Evolutionary conservation across 2,113 vertebrate species (phyloP).

Genomic region (Dendropsophus ebraccatus): DNA sequence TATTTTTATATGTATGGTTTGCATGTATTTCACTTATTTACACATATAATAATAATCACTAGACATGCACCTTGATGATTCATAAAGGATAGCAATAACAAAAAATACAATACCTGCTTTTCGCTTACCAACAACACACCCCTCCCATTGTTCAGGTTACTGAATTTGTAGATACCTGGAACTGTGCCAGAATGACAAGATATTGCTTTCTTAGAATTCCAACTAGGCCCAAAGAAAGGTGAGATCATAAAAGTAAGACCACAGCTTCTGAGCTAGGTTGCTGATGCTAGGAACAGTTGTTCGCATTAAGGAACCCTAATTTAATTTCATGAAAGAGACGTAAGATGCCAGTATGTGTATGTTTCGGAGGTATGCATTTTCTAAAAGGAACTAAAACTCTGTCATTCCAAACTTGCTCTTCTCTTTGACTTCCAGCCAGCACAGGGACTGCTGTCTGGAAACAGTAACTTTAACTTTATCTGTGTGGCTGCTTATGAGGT

Average conservation of each 20-base stretch:
- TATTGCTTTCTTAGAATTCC: constrained; percentile 31
- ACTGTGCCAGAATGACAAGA: constrained; percentile 28
- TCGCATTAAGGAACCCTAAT: constrained; percentile 72
- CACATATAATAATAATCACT: not conserved
- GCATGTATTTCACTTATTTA: not conserved
- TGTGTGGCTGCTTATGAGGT: constrained; percentile 73
- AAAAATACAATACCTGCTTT: constrained; percentile 32
- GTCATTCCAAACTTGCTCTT: constrained; percentile 75
- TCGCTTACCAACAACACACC: not conserved
- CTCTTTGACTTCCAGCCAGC: constrained; percentile 73
- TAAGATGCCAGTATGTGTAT: constrained; percentile 70
- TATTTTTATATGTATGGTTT: not conserved
- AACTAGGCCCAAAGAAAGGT: constrained; percentile 59
- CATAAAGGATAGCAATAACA: not conserved
- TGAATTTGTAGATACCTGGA: constrained; percentile 3
- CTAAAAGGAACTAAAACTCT: constrained; percentile 74
- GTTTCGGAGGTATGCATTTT: constrained; percentile 71
- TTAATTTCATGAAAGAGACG: constrained; percentile 72
- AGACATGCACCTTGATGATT: not conserved
- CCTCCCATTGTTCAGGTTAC: constrained; percentile 38
- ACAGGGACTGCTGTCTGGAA: constrained; percentile 77
- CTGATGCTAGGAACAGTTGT: constrained; percentile 70
- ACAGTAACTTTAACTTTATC: constrained; percentile 76
- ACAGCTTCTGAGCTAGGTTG: constrained; percentile 70
- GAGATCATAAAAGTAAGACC: constrained; percentile 59